phyloP scores from a whole-genome alignment of 2,113 vertebrate species.

The Formicarius rufipectus region DNA sequence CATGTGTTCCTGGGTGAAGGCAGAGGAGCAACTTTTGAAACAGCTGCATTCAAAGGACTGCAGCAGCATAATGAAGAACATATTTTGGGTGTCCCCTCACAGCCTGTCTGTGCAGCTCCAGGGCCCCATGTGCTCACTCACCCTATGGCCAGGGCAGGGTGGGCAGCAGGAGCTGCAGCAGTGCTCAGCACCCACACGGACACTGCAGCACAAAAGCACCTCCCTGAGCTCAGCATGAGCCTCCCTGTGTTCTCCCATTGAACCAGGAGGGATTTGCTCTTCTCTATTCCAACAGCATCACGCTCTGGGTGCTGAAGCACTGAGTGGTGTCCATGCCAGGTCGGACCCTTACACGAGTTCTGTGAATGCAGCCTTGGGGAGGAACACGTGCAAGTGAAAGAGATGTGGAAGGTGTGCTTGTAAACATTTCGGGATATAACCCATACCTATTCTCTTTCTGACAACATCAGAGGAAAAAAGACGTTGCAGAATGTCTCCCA shows the following conservation, averaged over 20 bases:
- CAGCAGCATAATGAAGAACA: fast-evolving
- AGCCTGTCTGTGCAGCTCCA: background rate
- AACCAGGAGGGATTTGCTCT: background rate
- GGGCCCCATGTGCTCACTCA: background rate
- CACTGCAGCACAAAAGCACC: fast-evolving
- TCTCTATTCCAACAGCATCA: background rate
- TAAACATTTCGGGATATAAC: fast-evolving
- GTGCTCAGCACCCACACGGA: fast-evolving
- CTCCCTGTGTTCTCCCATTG: fast-evolving
- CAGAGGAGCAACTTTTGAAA: background rate
- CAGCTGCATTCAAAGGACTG: fast-evolving
- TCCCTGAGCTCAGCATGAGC: background rate
- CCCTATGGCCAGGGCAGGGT: background rate
- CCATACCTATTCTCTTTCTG: fast-evolving
- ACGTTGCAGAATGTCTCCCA: fast-evolving
- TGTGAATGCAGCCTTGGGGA: fast-evolving
- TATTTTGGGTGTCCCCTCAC: background rate
- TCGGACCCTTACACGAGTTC: background rate
- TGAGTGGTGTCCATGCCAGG: fast-evolving
- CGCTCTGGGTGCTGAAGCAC: background rate
- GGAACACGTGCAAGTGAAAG: fast-evolving
- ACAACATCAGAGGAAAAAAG: background rate
- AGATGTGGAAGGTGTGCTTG: fast-evolving
- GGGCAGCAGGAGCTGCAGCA: background rate
- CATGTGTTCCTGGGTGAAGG: fast-evolving